Evolutionary conservation across 2,888 invertebrate genomes (phyloP), one percentile per base, ranked within the genome.

Genomic region (Andrena dorsata): DNA sequence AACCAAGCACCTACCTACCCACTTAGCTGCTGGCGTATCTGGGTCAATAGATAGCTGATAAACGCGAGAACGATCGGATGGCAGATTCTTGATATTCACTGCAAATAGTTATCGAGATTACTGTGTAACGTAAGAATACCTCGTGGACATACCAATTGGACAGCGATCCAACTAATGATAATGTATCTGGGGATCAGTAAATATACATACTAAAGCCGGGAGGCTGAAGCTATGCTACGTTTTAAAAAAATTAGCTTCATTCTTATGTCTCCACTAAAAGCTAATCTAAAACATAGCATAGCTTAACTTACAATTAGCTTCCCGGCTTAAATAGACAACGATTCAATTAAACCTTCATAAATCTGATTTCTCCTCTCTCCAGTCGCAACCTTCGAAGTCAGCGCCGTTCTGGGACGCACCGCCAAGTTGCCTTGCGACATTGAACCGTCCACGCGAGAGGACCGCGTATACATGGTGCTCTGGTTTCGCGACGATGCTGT

Each of bases 341-440:
- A n/a, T 20, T 56, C 26, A 13, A 56, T 23, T 10, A 10, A 56
- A 10, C 4, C 6, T 7, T 26, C 1, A n/a, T 2, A 20, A 20
- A n/a, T 7, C 13, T 1, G 41, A 30, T 32, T 53, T 41, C 5
- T 2, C 2, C 26, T 20, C 1, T 30, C 73, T 80, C 51, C 95
- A 96, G 97, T 96, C 90, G 95, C 96, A 88, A 95, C 96, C 70
- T 95, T 96, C 76, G 95, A 95, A 86, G 97, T 98, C 87, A 97
- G 97, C 91, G 98, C 98, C 13, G 98, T 98, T 60, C 95, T 98
- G 86, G 97, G 98, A 7, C 96, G 97, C 71, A 97, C 97, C 88
- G 98, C 98, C 78, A 96, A 97, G 70, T 94, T 98, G 91, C 98
- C 98, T 51, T 98, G 98, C 95, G 97, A 98, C 95, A 97, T 98